phyloP scores from a whole-genome alignment of 2,113 vertebrate genomes.

The Benitochromis conjunctus region DNA sequence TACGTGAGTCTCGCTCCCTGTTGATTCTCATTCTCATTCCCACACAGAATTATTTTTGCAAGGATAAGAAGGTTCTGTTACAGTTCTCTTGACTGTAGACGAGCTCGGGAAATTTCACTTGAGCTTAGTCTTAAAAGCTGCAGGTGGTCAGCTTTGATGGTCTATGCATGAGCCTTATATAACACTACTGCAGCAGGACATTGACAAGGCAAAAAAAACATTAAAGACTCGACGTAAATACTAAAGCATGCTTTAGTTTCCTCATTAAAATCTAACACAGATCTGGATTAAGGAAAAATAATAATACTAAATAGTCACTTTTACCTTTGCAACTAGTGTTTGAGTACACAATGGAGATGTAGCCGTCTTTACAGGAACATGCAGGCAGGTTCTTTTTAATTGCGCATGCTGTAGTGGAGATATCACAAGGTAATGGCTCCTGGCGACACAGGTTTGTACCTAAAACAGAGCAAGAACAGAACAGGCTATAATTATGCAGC shows the following conservation, averaged over 20 bases:
- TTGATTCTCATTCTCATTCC: constrained; percentile 37
- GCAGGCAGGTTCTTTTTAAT: no score
- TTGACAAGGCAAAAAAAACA: not conserved
- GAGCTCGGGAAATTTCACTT: not conserved
- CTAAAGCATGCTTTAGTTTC: not conserved
- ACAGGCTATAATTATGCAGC: not conserved
- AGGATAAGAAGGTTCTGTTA: not conserved
- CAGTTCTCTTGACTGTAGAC: constrained; percentile 6
- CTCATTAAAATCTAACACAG: not conserved
- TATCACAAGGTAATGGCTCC: constrained; percentile 47
- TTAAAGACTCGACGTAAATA: not conserved
- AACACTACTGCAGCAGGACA: not conserved
- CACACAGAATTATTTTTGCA: constrained; percentile 7
- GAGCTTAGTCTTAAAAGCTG: not conserved
- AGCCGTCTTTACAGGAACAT: constrained; percentile 58
- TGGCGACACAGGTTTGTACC: constrained; percentile 26
- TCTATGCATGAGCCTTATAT: not conserved
- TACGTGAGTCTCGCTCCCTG: constrained; percentile 27
- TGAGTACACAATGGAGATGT: constrained; percentile 26
- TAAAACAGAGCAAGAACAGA: not conserved
- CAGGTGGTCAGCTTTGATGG: not conserved
- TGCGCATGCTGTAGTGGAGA: constrained; percentile 18
- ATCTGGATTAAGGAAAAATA: not conserved
- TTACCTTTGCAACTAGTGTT: constrained; percentile 64
- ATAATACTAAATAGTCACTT: not conserved